These are phyloP conservation scores for Dipodomys spectabilis DNA, from an alignment of 2,113 vertebrate species.

Conservation along the genomic window DNA sequence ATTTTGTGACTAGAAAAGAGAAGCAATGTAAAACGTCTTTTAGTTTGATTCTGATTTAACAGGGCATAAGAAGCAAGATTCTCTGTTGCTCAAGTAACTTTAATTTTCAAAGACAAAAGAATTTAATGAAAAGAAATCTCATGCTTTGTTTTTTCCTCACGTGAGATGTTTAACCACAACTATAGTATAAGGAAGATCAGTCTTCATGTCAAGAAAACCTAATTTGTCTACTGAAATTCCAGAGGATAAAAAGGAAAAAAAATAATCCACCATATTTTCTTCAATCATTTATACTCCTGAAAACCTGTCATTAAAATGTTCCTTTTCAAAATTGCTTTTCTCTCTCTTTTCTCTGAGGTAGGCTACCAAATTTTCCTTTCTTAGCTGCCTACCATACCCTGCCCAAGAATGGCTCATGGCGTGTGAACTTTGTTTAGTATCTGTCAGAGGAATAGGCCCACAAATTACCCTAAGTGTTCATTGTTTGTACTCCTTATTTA, in stretches of 20 bases:
- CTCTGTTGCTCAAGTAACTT: slow-evolving; percentile 27
- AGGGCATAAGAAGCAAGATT: neutral
- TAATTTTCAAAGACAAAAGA: slow-evolving; percentile 27
- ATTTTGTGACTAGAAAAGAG: slow-evolving; percentile 20
- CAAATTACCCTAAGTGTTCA: neutral
- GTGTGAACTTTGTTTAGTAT: neutral
- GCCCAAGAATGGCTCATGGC: neutral
- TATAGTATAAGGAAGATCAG: neutral
- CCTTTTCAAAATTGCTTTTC: neutral
- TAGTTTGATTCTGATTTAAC: slow-evolving; percentile 26
- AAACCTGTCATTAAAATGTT: slow-evolving; percentile 30
- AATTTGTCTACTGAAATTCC: slow-evolving; percentile 31
- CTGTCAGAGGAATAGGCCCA: neutral
- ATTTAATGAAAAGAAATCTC: neutral
- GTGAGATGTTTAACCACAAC: slow-evolving; percentile 32
- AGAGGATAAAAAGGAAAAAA: neutral
- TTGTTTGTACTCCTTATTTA: neutral
- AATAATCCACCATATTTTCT: neutral
- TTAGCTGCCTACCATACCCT: neutral
- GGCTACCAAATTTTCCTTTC: neutral
- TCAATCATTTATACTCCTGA: neutral
- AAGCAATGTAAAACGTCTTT: slow-evolving; percentile 44
- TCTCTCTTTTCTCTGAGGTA: neutral
- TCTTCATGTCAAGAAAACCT: neutral
- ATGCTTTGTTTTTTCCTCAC: no score